phyloP scores from a whole-genome alignment of 2,797 vertebrate genomes.

The Enteromius thamalakanensis region DNA sequence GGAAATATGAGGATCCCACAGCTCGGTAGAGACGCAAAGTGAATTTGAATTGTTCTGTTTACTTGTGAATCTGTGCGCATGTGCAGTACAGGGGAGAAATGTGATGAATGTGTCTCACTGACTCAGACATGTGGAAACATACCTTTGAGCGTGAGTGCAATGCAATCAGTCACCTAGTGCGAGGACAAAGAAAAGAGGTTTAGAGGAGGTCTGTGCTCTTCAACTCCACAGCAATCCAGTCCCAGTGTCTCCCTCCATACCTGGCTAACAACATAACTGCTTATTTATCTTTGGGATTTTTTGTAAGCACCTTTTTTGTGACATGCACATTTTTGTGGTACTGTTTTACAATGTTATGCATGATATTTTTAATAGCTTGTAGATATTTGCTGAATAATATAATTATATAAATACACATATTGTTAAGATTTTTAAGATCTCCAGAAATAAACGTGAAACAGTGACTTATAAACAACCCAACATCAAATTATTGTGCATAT shows the following conservation, averaged over 20 bases:
- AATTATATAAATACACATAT: conserved; percentile 40
- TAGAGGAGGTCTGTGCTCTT: conserved; percentile 45
- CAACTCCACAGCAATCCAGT: conserved; percentile 63
- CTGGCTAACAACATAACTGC: conserved; percentile 9
- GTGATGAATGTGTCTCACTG: conserved; percentile 54
- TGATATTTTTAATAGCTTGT: conserved; percentile 1
- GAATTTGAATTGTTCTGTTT: not conserved
- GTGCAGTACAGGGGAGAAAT: not conserved
- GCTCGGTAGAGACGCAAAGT: not conserved
- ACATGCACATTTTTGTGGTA: not conserved
- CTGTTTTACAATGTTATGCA: not conserved
- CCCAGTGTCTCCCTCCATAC: conserved; percentile 55
- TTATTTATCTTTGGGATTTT: conserved; percentile 1
- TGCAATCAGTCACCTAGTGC: conserved; percentile 49
- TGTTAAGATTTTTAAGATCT: not conserved
- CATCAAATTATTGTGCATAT: not conserved
- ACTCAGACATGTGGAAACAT: conserved; percentile 45
- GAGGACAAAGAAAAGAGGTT: conserved; percentile 21
- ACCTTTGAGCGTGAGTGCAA: conserved; percentile 40
- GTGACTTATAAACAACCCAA: not conserved
- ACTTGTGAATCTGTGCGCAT: not conserved
- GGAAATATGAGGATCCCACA: not conserved
- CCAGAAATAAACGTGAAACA: not conserved
- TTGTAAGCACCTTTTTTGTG: not conserved
- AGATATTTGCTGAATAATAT: conserved; percentile 40